These are phyloP conservation scores for Chrysina gloriosa DNA, from an alignment of 2,888 invertebrate species.

Conservation along the genomic window DNA sequence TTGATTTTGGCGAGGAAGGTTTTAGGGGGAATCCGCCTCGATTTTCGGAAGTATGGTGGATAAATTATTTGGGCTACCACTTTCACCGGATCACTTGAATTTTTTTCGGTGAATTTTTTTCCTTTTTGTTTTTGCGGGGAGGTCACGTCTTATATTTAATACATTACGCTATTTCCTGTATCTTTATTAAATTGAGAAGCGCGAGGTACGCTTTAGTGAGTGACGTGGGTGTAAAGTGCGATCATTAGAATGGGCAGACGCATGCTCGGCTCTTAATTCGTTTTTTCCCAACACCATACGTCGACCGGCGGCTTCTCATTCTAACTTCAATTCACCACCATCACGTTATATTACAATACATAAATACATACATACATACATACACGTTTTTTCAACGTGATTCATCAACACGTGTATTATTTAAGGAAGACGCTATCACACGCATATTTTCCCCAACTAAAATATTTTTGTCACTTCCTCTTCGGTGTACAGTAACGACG, in stretches of 20 bases:
- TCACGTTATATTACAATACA: no score
- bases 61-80: slow-evolving; percentile 43
- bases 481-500: background rate
- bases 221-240: slow-evolving; percentile 41
- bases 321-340: background rate
- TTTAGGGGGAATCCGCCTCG: background rate
- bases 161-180: slow-evolving; percentile 52
- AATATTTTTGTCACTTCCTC: slow-evolving; percentile 31
- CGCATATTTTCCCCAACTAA: background rate
- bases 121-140: no score
- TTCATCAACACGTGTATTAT: slow-evolving; percentile 27
- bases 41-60: slow-evolving; percentile 42
- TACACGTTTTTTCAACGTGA: no score
- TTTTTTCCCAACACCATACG: slow-evolving; percentile 1
- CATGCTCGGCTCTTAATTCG: background rate
- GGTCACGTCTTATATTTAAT: no score
- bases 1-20: slow-evolving; percentile 31
- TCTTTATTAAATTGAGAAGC: slow-evolving; percentile 54
- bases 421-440: slow-evolving; percentile 6
- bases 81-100: slow-evolving; percentile 9
- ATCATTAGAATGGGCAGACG: slow-evolving; percentile 1
- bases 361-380: no score
- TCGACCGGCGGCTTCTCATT: background rate
- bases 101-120: background rate
- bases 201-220: slow-evolving; percentile 33